Evolutionary conservation across 2,113 vertebrate genomes (phyloP), one percentile per base, ranked within the genome.

Genomic region (Muscicapa adusta): DNA sequence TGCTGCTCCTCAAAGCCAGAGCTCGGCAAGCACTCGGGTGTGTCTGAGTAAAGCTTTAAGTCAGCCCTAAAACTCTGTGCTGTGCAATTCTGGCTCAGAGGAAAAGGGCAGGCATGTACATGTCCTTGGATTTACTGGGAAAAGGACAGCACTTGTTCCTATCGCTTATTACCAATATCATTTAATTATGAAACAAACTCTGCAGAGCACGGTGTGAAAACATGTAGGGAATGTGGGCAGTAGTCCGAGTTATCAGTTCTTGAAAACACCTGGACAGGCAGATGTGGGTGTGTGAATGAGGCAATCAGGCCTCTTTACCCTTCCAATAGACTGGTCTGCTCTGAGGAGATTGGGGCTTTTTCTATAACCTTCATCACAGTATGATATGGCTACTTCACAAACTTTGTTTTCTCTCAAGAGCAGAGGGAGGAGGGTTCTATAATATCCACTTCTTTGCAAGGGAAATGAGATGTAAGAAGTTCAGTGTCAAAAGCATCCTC

Each of bases 21-120:
- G 1, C n/a, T 7, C 71, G 1, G 26, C 36, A 0, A 11, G 53
- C 62, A 0, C 58, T n/a, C 48, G 18, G 12, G 18, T 10, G 19
- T 12, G 45, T 53, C 23, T 3, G 50, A 24, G 38, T 0, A 33
- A 70, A 57, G 51, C 63, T 80, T 23, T 8, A 9, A 2, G 5
- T 18, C 82, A 23, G 28, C 18, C 70, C 81, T 29, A 11, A 57
- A 40, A 34, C 74, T 60, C 65, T 8, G 60, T 5, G 53, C 65
- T 48, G 61, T 25, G 77, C 70, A 31, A 3, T 43, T 56, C 8
- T 40, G 36, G 40, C 66, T 42, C 53, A 15, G 58, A 36, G 70
- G 7, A 54, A 85, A 70, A 62, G 54, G 67, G 26, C 61, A 89
- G 76, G 72, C 16, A 3, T 0, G 25, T 63, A 25, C 26, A 3